Evolutionary conservation across 2,113 vertebrate genomes (phyloP).

Genomic region (Centrocercus urophasianus): DNA sequence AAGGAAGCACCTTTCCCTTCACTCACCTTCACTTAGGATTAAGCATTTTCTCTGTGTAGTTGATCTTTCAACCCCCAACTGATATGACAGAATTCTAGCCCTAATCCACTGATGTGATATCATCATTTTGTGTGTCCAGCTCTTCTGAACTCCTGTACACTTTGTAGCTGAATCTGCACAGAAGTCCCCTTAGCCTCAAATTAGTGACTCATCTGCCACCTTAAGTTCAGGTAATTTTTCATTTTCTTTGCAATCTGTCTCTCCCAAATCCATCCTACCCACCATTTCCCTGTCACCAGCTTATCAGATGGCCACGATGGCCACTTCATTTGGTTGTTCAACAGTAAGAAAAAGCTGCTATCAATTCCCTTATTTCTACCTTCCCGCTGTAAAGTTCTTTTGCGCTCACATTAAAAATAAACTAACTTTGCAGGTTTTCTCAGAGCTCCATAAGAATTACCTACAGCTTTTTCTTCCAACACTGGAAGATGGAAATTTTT

Average conservation of each 20-base stretch:
- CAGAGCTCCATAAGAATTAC: not conserved
- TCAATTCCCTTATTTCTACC: not conserved
- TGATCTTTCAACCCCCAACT: not conserved
- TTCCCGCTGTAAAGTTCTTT: not conserved
- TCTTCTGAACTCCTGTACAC: not conserved
- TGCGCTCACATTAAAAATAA: not conserved
- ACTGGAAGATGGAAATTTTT: not conserved
- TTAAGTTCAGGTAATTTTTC: not conserved
- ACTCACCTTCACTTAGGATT: not conserved
- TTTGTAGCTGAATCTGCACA: not conserved
- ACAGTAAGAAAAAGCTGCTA: not conserved
- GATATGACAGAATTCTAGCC: not conserved
- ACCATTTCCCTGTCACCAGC: not conserved
- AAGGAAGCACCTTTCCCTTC: not conserved
- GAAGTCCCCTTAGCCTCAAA: not conserved
- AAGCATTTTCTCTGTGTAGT: not conserved
- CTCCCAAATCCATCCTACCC: not conserved
- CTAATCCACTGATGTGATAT: not conserved
- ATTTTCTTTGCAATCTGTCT: not conserved
- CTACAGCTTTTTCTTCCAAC: not conserved
- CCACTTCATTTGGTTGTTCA: not conserved
- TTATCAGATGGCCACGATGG: not conserved
- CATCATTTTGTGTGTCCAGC: not conserved
- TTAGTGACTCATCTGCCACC: not conserved
- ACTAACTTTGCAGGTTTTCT: not conserved